A percentile compares a stretch with the other conserved stretches of the same genome.
These are phyloP conservation scores for Ophiodon elongatus DNA, from an alignment of 2,113 vertebrate genomes.

Conservation along the genomic window DNA sequence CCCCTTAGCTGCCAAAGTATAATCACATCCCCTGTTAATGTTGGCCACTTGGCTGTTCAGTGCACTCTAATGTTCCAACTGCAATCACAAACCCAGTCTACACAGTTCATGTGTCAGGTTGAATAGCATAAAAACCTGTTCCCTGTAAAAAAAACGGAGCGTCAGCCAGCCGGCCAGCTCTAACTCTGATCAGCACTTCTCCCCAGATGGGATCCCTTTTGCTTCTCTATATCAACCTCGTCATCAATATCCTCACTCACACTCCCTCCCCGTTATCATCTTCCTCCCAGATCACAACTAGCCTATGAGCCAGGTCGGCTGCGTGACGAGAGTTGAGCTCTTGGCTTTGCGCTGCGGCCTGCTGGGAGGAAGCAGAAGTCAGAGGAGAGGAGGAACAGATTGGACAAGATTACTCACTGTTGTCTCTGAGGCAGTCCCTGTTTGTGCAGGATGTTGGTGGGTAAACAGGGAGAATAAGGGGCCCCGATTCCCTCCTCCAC, in stretches of 20 bases:
- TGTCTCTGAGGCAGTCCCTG: conserved; percentile 65
- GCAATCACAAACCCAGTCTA: conserved; percentile 1
- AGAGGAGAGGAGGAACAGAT: conserved; percentile 69
- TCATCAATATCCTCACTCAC: conserved; percentile 45
- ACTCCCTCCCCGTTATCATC: conserved; percentile 18
- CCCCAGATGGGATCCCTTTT: conserved; percentile 33
- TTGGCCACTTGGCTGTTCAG: background rate
- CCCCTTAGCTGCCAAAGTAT: conserved; percentile 22
- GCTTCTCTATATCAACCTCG: conserved; percentile 31
- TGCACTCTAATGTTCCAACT: background rate
- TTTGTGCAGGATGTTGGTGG: conserved; percentile 75
- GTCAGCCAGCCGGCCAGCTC: background rate
- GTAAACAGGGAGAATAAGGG: conserved; percentile 68
- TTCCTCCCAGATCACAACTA: conserved; percentile 40
- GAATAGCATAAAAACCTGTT: conserved; percentile 36
- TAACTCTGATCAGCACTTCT: conserved; percentile 22
- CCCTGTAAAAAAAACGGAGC: conserved; percentile 15
- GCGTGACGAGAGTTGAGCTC: conserved; percentile 42
- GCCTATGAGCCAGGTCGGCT: conserved; percentile 47
- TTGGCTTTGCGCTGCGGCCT: conserved; percentile 46
- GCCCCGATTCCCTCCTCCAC: conserved; percentile 41
- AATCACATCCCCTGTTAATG: conserved; percentile 28
- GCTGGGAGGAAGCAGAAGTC: conserved; percentile 68
- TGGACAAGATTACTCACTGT: conserved; percentile 75
- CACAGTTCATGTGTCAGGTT: conserved; percentile 17